Evolutionary conservation across 2,113 vertebrate species (phyloP).

Genomic region (Melanerpes formicivorus): DNA sequence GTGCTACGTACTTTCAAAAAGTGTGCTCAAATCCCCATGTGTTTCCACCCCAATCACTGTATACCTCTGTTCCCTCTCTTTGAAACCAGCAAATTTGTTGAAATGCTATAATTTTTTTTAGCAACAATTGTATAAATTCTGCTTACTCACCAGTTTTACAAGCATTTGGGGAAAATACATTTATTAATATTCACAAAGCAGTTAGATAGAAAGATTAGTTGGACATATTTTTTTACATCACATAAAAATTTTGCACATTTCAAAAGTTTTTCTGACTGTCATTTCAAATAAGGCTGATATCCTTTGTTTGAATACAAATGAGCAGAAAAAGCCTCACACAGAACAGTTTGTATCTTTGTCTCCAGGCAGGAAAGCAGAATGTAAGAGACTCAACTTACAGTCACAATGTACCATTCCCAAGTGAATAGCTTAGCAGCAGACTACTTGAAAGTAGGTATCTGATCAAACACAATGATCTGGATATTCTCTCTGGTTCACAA

Average conservation of each 20-base stretch:
- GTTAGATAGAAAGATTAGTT: neutral
- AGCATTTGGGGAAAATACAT: neutral
- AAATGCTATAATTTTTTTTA: neutral
- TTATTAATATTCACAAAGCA: neutral
- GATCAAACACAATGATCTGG: neutral
- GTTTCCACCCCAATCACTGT: neutral
- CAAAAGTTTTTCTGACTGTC: neutral
- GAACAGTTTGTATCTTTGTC: neutral
- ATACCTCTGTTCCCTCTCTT: neutral
- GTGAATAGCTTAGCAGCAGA: neutral
- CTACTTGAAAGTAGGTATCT: neutral
- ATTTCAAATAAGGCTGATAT: neutral
- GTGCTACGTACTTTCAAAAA: neutral
- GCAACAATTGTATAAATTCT: neutral
- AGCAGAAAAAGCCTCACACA: neutral
- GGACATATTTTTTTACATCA: neutral
- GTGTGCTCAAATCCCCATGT: neutral
- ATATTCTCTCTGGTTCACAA: neutral
- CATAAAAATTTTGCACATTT: neutral
- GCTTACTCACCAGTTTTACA: neutral
- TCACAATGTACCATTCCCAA: neutral
- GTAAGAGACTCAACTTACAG: neutral
- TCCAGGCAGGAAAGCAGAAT: neutral
- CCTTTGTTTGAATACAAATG: neutral
- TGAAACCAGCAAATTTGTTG: neutral